Percentiles rank a stretch among this genome's conserved stretches.
phyloP scores from a whole-genome alignment of 1,140 invertebrate species.

The Pogonomyrmex barbatus region DNA sequence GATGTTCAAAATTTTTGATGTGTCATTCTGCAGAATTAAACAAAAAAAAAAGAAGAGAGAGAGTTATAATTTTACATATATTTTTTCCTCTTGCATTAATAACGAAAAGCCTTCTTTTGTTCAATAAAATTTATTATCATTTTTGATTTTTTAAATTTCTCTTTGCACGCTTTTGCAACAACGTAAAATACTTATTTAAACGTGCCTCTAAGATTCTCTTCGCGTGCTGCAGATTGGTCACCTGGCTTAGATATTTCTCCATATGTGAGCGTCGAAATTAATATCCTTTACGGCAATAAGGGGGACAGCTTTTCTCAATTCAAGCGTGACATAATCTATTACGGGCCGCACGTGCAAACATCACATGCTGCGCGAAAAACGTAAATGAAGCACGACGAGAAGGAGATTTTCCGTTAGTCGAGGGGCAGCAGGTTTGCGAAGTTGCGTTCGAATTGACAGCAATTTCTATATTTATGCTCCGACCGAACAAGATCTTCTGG shows the following conservation, averaged over 20 bases:
- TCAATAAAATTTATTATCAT: too few relatives aligned
- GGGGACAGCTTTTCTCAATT: conserved; percentile 33
- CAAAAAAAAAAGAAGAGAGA: too few relatives aligned
- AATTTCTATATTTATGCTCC: conserved; percentile 38
- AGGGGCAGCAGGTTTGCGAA: conserved; percentile 9
- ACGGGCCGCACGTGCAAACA: conserved; percentile 29
- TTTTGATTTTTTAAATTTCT: too few relatives aligned
- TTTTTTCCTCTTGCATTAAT: too few relatives aligned
- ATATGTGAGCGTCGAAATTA: conserved; percentile 14
- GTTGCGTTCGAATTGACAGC: conserved; percentile 34
- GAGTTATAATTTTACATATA: too few relatives aligned
- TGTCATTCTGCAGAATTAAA: too few relatives aligned
- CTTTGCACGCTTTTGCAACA: too few relatives aligned
- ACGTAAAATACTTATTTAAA: too few relatives aligned
- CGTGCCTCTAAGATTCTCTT: too few relatives aligned
- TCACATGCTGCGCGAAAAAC: conserved; percentile 36
- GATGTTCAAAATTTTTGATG: too few relatives aligned
- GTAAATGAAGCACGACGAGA: conserved; percentile 54
- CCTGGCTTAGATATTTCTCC: neutral
- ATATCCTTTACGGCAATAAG: conserved; percentile 19
- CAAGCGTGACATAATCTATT: conserved; percentile 57
- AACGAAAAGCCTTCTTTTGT: too few relatives aligned
- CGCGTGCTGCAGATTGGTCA: too few relatives aligned
- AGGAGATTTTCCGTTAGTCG: conserved; percentile 46
- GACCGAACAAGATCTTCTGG: neutral